These are phyloP conservation scores for Phyllostomus discolor DNA, from an alignment of 2,113 vertebrate species.

Conservation along the genomic window DNA sequence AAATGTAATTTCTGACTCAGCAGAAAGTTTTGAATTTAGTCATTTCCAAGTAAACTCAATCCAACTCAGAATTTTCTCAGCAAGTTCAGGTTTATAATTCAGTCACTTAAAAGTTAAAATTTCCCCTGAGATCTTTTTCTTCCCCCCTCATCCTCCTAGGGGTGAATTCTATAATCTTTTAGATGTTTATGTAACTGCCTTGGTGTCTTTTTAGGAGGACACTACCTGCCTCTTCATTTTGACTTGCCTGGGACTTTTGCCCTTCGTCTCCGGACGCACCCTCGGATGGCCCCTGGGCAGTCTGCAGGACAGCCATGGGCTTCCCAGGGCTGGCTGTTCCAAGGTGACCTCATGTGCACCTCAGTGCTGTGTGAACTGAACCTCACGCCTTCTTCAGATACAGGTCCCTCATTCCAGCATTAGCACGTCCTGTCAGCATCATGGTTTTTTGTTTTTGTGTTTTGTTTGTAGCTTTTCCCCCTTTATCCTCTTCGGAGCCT, in stretches of 20 bases:
- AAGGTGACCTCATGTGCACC: rapidly evolving
- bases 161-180: not conserved
- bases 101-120: conserved; percentile 35
- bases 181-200: not conserved
- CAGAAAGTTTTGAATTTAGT: conserved; percentile 42
- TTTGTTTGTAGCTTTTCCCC: not conserved
- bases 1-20: conserved; percentile 1
- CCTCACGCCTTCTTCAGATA: too few species aligned
- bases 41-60: conserved; percentile 9
- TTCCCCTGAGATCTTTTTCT: not conserved
- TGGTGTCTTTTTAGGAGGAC: not conserved
- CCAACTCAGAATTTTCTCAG: conserved; percentile 31
- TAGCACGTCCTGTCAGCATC: not conserved
- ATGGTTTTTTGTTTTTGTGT: not conserved
- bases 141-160: not conserved
- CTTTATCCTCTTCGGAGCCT: not conserved
- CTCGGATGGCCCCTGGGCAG: too few species aligned
- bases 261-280: not conserved
- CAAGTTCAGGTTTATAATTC: conserved; percentile 10
- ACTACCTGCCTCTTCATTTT: not conserved
- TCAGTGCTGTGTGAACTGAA: too few species aligned
- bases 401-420: not conserved
- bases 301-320: rapidly evolving
- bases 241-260: not conserved
- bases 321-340: not conserved